Evolutionary conservation across 1,140 invertebrate species (phyloP), one percentile per base, ranked within the genome.

Genomic region (Aricia agestis): DNA sequence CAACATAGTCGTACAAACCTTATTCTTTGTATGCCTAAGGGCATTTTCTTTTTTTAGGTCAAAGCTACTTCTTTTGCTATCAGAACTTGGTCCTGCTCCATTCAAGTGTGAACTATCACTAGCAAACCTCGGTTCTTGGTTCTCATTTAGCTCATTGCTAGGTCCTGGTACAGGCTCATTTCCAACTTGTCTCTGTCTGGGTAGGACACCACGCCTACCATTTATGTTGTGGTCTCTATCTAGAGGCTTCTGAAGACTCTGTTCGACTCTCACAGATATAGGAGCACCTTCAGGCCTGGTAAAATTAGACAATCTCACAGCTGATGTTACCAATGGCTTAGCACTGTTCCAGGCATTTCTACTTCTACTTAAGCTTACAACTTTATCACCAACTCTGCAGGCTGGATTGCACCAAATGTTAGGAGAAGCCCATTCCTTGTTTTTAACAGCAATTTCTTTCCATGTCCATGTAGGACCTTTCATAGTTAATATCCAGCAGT

Each of bases 391-490:
- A 76, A 95, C 92, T 77, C 82, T 97, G 87, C 97, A 98, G 70
- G 96, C 97, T 72, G 97, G 97, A 93, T 98, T 97, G 91, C 97
- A 98, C 96, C 97, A 98, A 80, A 98, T 95, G 83, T 97, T 96
- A 5, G 95, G 94, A 17, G 97, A 95, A 52, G 95, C 95, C 92
- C 95, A 95, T 81, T 97, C 94, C 77, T 94, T 93, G 86, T 97
- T 95, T 70, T 93, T 91, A 15, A 98, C 93, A 67, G 92, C 93
- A 25, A 98, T 92, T 85, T 95, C 94, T 78, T 93, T 94, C 98
- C 98, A 99, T 41, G 90, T 94, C 96, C 97, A 98, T 67, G 92
- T 83, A 52, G 93, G 90, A 2, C 93, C 93, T 52, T 91, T 92
- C 94, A 95, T 94, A 70, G 93, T 94, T 65, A 95, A 83, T 71